Evolutionary conservation across 2,113 vertebrate genomes (phyloP), one percentile per base, ranked within the genome.

Genomic region (Rissa tridactyla): DNA sequence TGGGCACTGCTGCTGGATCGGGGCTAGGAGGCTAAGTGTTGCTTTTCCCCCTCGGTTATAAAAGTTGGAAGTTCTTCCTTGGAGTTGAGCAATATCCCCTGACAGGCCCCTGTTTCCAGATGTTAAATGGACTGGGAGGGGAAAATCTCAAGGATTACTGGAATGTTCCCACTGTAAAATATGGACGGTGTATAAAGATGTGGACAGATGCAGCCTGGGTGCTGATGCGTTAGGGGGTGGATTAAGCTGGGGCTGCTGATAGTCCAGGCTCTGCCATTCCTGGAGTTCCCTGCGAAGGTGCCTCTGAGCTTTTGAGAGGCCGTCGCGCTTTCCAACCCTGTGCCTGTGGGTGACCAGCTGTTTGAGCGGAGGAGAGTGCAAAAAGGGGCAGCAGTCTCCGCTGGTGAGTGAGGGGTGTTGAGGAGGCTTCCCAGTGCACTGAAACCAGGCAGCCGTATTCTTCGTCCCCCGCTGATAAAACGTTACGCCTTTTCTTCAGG

Each of bases 401-500:
- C 34, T 46, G 49, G 34, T 52, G 46, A 40, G 14, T 6, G 76
- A 80, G 49, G 57, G 44, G 25, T 23, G 27, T 32, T 2, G 2
- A 54, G 73, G 25, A 52, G 47, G n/a, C 52, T 89, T 27, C 25
- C 13, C 58, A 62, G 40, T 23, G 29, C 38, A 1, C 44, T 32
- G 36, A 72, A 42, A 65, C 34, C 62, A 32, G 47, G 70, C 51
- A 57, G 46, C 30, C 66, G 26, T 21, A 9, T 54, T 25, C 47
- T 52, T 60, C 34, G 34, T 40, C 27, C 51, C 38, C 44, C 26
- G 0, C 52, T 78, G 47, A 13, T 90, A 38, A 14, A 90, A 70
- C n/a, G 22, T 55, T 5, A 19, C 2, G 1, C 54, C 58, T 76
- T 78, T 69, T 88, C 76, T 96, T 88, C 80, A 99, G 99, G 96